Evolutionary conservation across 2,797 vertebrate genomes (phyloP).

Genomic region (Rhynchonycteris naso): DNA sequence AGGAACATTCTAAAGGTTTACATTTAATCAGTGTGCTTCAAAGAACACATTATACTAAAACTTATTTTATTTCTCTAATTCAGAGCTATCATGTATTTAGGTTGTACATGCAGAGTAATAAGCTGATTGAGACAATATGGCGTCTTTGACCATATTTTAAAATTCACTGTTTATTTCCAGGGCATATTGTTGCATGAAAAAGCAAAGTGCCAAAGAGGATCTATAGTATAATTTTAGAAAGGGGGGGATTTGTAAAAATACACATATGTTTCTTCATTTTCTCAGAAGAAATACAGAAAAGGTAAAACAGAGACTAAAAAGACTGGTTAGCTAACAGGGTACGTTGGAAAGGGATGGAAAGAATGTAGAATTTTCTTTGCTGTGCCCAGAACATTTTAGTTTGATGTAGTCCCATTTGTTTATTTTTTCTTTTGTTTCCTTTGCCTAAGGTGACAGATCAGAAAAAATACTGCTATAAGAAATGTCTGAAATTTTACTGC

Average conservation of each 20-base stretch:
- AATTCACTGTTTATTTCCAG: background rate
- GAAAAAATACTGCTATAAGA: too few species aligned
- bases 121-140: background rate
- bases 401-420: too few species aligned
- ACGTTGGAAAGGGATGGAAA: background rate
- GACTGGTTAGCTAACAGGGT: background rate
- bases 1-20: constrained; percentile 62
- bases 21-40: constrained; percentile 49
- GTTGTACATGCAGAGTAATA: background rate
- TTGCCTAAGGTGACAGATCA: too few species aligned
- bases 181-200: background rate
- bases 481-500: too few species aligned
- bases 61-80: constrained; percentile 41
- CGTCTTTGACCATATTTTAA: background rate
- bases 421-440: too few species aligned
- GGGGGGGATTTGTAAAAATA: background rate
- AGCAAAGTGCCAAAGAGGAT: background rate
- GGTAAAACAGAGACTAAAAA: background rate
- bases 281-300: background rate
- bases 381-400: too few species aligned
- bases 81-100: constrained; percentile 22
- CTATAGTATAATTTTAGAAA: background rate
- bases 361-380: background rate
- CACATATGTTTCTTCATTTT: background rate
- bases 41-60: constrained; percentile 36